phyloP scores from a whole-genome alignment of 2,113 vertebrate species.

The Arizona elegans region DNA sequence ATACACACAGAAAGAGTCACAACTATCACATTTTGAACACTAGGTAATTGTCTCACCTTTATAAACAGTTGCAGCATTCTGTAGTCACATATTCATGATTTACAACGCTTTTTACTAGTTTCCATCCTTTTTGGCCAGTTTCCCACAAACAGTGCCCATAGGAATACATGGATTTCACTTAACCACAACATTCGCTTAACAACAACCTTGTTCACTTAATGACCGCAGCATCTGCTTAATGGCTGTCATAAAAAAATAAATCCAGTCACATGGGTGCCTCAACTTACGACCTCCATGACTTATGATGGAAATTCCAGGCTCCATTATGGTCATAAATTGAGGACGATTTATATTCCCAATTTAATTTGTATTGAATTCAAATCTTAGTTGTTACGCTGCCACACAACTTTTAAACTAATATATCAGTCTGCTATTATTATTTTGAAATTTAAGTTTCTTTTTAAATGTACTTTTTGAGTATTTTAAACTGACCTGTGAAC shows the following conservation, averaged over 20 bases:
- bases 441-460: background rate
- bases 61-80: background rate
- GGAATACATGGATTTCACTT: background rate
- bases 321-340: background rate
- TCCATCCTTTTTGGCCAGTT: background rate
- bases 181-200: background rate
- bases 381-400: background rate
- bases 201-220: background rate
- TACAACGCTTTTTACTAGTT: background rate
- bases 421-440: background rate
- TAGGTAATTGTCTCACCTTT: background rate
- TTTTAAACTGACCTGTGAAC: background rate
- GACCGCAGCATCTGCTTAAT: background rate
- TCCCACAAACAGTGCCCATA: background rate
- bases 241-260: background rate
- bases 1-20: background rate
- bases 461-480: background rate
- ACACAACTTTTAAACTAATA: background rate
- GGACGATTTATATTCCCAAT: background rate
- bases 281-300: background rate
- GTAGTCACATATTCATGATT: background rate
- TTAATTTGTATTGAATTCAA: background rate
- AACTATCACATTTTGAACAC: background rate
- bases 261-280: background rate
- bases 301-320: background rate